phyloP scores from a whole-genome alignment of 2,888 invertebrate genomes.

The Pristionchus exspectatus region DNA sequence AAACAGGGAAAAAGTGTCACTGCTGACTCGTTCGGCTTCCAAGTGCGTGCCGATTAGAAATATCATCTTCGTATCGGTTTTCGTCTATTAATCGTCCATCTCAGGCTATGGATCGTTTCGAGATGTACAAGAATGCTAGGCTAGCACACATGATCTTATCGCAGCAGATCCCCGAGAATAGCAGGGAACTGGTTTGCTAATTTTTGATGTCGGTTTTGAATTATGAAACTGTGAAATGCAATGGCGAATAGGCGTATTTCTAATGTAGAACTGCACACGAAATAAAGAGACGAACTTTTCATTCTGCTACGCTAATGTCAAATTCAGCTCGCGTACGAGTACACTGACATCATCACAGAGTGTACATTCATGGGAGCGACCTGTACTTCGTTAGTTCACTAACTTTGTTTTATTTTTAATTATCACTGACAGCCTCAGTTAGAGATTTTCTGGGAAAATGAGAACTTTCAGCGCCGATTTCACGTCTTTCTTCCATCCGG shows the following conservation, averaged over 20 bases:
- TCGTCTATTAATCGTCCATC: not conserved
- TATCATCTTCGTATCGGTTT: no score
- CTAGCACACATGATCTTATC: not conserved
- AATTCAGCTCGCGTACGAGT: slow-evolving; percentile 27
- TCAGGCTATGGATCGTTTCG: slow-evolving; percentile 21
- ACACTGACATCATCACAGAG: slow-evolving; percentile 16
- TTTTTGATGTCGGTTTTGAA: not conserved
- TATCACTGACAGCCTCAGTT: not conserved
- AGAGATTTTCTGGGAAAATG: no score
- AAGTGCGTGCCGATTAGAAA: not conserved
- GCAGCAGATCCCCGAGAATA: not conserved
- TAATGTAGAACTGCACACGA: no score
- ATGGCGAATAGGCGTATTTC: no score
- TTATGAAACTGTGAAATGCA: no score
- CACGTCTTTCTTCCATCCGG: slow-evolving; percentile 25
- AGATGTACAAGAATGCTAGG: slow-evolving; percentile 33
- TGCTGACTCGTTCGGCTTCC: not conserved
- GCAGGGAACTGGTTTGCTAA: not conserved
- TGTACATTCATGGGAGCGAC: slow-evolving; percentile 35
- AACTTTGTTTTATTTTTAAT: not conserved
- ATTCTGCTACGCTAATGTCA: no score
- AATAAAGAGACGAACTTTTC: not conserved
- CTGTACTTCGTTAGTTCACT: slow-evolving; percentile 14
- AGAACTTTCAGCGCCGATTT: not conserved
- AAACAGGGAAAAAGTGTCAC: not conserved